Conservation (phyloP, 2,113 vertebrate species). For the Thomomys bottae region DNA sequence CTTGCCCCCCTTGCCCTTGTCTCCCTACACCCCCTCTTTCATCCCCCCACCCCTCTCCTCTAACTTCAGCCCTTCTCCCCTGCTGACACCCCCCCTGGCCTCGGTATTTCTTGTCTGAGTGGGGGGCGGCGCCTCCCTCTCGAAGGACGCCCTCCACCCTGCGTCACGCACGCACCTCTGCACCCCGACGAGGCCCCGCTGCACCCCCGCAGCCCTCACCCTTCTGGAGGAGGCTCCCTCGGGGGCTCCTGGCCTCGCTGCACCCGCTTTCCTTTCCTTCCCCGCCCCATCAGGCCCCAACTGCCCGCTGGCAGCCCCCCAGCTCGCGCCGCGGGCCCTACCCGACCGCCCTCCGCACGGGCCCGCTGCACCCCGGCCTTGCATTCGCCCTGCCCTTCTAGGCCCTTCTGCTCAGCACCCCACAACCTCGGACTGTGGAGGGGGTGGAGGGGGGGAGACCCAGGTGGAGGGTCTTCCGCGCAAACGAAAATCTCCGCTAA, state of each 20-base stretch:
- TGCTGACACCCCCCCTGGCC: neutral
- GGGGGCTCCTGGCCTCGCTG: slow-evolving; percentile 1
- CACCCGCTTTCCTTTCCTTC: slow-evolving; percentile 52
- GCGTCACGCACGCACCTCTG: slow-evolving; percentile 74
- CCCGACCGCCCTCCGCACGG: slow-evolving; percentile 48
- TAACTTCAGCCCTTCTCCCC: neutral
- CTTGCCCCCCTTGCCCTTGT: slow-evolving; percentile 8
- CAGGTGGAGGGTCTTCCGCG: slow-evolving; percentile 5
- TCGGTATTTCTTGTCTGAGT: neutral
- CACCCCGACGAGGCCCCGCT: slow-evolving; percentile 56
- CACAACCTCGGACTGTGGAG: neutral
- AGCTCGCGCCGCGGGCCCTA: slow-evolving; percentile 64
- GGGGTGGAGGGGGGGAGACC: neutral
- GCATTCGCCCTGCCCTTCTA: slow-evolving; percentile 41
- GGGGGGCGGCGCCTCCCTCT: neutral
- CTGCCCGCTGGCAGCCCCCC: slow-evolving; percentile 60
- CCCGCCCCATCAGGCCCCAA: slow-evolving; percentile 43
- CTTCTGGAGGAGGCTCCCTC: slow-evolving; percentile 25
- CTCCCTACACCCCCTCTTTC: neutral
- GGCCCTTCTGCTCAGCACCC: neutral
- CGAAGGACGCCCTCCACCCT: slow-evolving; percentile 5
- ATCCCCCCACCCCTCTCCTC: slow-evolving; percentile 22
- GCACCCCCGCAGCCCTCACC: slow-evolving; percentile 50
- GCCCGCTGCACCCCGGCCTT: slow-evolving; percentile 69
- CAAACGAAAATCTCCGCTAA: neutral